A percentile compares a stretch with the other conserved stretches of the same genome.
These are phyloP conservation scores for Anomalospiza imberbis DNA, from an alignment of 2,797 vertebrate species.

Conservation along the genomic window DNA sequence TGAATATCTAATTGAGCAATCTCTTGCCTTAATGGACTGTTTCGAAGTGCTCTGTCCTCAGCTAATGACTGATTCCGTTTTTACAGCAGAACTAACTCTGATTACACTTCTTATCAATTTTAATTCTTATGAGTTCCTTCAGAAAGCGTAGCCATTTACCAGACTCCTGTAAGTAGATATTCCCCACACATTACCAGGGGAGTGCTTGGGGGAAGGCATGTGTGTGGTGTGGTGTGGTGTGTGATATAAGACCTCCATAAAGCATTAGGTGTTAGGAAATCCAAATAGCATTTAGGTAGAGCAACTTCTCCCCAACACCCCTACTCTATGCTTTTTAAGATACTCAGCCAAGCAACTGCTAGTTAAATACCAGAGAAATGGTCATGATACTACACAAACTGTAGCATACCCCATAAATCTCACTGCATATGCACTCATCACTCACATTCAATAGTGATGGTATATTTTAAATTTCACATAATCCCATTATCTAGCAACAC, in stretches of 20 bases:
- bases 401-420: not conserved
- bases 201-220: not conserved
- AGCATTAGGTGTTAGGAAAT: not conserved
- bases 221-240: not conserved
- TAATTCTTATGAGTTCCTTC: not conserved
- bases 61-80: not conserved
- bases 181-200: not conserved
- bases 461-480: not conserved
- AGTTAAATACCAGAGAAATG: not conserved
- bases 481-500: not conserved
- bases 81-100: not conserved
- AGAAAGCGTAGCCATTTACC: not conserved
- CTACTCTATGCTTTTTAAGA: not conserved
- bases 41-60: not conserved
- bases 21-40: slow-evolving; percentile 28
- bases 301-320: not conserved
- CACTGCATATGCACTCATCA: not conserved
- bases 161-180: not conserved
- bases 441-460: not conserved
- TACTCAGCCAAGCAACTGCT: not conserved
- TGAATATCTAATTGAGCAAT: slow-evolving; percentile 25
- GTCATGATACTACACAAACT: not conserved
- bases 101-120: not conserved
- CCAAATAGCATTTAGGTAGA: not conserved
- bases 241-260: not conserved